Conservation (phyloP, 2,797 vertebrate genomes). For the Bucorvus abyssinicus region DNA sequence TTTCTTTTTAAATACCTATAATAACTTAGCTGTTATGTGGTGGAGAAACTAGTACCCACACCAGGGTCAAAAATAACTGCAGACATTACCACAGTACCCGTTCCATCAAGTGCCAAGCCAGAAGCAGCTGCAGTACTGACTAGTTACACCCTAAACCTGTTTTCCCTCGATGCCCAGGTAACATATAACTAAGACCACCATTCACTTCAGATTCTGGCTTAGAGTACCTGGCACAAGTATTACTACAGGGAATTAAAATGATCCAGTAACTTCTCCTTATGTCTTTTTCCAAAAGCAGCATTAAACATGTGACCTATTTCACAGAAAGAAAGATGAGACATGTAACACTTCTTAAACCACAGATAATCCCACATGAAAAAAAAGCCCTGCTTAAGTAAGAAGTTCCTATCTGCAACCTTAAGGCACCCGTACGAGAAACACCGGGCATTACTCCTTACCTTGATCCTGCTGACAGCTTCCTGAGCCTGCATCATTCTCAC, state of each 20-base stretch:
- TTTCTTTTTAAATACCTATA: not conserved
- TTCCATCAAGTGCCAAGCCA: not conserved
- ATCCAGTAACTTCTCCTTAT: not conserved
- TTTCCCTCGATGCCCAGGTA: not conserved
- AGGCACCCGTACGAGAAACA: not conserved
- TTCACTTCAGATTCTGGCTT: not conserved
- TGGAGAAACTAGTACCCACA: not conserved
- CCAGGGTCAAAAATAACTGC: not conserved
- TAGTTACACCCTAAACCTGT: not conserved
- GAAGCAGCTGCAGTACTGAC: not conserved
- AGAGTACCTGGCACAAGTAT: not conserved
- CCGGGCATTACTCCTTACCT: conserved; percentile 79
- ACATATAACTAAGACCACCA: not conserved
- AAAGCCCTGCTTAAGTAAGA: not conserved
- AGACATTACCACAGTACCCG: not conserved
- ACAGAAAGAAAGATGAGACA: not conserved
- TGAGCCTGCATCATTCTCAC: conserved; percentile 98
- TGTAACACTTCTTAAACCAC: not conserved
- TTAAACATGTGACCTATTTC: not conserved
- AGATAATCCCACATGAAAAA: not conserved
- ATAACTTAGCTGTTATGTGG: not conserved
- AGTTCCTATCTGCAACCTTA: not conserved
- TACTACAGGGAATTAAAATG: not conserved
- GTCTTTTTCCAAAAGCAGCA: not conserved
- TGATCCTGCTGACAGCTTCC: conserved; percentile 95